A percentile compares a stretch with the other conserved stretches of the same genome.
Evolutionary conservation across 2,113 vertebrate species (phyloP).

Genomic region (Meriones unguiculatus): DNA sequence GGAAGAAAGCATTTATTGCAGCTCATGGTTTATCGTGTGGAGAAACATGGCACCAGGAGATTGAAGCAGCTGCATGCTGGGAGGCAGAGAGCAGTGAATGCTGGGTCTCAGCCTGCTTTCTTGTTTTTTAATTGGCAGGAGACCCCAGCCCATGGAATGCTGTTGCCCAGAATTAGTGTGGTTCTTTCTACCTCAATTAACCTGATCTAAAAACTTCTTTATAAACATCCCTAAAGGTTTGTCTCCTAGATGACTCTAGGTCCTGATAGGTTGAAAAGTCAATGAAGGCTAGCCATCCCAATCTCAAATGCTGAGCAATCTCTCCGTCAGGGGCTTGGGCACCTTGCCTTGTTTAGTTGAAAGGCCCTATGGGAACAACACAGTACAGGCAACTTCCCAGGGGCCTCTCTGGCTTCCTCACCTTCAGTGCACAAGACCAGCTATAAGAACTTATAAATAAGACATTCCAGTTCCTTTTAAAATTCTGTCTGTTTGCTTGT

Average conservation of each 20-base stretch:
- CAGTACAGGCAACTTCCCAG: background rate
- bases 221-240: background rate
- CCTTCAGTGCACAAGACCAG: no score
- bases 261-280: no score
- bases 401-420: background rate
- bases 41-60: background rate
- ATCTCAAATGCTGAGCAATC: rapidly evolving
- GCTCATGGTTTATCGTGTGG: no score
- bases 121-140: no score
- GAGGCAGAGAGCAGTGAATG: background rate
- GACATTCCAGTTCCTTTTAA: background rate
- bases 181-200: background rate
- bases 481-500: no score
- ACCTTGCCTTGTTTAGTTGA: background rate
- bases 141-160: background rate
- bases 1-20: background rate
- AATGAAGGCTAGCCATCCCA: rapidly evolving
- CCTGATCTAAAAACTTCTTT: background rate
- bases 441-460: background rate
- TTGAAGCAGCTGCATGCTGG: background rate
- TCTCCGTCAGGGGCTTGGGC: background rate
- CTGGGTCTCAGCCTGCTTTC: no score
- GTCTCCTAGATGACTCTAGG: background rate
- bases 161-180: no score
- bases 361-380: background rate